Conservation (phyloP, 2,888 invertebrate species). For the Eupithecia pulchellata region DNA sequence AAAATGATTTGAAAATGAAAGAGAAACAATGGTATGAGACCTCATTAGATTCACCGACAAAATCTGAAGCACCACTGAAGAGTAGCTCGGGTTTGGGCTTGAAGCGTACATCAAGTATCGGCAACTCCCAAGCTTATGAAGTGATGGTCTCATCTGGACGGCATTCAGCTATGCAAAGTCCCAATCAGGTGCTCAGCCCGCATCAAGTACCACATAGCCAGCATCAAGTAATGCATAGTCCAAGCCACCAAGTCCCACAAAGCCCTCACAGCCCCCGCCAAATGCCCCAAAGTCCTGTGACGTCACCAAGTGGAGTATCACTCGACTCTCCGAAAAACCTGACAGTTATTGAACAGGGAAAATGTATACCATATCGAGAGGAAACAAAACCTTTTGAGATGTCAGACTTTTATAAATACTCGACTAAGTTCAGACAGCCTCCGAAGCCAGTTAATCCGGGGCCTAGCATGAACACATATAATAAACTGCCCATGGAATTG, state of each 20-base stretch:
- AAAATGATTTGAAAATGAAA: conserved; percentile 73
- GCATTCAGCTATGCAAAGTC: conserved; percentile 78
- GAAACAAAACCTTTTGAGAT: conserved; percentile 98
- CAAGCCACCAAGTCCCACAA: conserved; percentile 57
- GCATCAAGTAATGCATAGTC: conserved; percentile 57
- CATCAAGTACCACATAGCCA: conserved; percentile 45
- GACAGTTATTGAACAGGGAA: conserved; percentile 94
- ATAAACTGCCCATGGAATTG: conserved; percentile 77
- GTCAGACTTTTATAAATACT: conserved; percentile 99
- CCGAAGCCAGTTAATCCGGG: conserved; percentile 65
- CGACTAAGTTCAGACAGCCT: conserved; percentile 93
- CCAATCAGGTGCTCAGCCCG: conserved; percentile 70
- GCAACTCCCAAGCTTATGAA: conserved; percentile 80
- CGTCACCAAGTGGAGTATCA: conserved; percentile 82
- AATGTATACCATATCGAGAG: conserved; percentile 96
- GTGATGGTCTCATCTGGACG: conserved; percentile 76
- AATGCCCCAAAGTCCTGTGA: conserved; percentile 67
- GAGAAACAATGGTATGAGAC: conserved; percentile 90
- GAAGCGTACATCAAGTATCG: conserved; percentile 84
- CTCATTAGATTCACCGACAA: conserved; percentile 86
- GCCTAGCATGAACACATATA: conserved; percentile 61
- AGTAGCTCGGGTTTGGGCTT: conserved; percentile 78
- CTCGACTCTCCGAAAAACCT: conserved; percentile 93
- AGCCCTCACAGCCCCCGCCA: conserved; percentile 71
- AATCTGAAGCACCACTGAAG: conserved; percentile 67